Conservation (phyloP, 2,797 vertebrate genomes). For the Betta splendens region DNA sequence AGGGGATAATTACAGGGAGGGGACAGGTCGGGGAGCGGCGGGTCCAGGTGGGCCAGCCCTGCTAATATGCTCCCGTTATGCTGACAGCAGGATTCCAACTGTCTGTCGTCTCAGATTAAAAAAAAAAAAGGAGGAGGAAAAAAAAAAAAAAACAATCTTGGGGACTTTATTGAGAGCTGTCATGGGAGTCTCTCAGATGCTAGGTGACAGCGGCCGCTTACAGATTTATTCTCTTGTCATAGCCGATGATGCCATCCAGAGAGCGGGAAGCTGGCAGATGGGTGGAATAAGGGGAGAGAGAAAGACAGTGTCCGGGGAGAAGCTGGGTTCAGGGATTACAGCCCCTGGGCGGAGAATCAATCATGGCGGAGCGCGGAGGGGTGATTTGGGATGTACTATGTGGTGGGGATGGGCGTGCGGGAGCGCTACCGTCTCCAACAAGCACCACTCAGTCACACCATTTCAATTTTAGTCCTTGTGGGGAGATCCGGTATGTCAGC, state of each 20-base stretch:
- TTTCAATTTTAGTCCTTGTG: constrained; percentile 63
- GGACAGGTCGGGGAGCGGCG: constrained; percentile 79
- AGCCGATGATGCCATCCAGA: constrained; percentile 70
- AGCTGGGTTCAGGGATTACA: constrained; percentile 76
- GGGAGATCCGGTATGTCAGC: constrained; percentile 54
- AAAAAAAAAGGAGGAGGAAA: constrained; percentile 47
- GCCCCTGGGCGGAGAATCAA: constrained; percentile 71
- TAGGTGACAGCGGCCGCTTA: constrained; percentile 45
- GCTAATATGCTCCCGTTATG: constrained; percentile 87
- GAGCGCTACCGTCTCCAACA: constrained; percentile 49
- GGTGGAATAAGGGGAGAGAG: constrained; percentile 10
- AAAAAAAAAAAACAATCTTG: constrained; percentile 66
- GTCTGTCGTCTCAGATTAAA: constrained; percentile 81
- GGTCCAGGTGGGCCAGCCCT: constrained; percentile 78
- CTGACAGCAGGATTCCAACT: constrained; percentile 87
- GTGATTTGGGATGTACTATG: constrained; percentile 48
- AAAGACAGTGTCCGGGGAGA: constrained; percentile 49
- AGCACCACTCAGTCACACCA: constrained; percentile 58
- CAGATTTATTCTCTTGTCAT: constrained; percentile 81
- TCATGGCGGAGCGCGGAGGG: constrained; percentile 53
- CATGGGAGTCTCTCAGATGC: constrained; percentile 62
- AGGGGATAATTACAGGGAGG: constrained; percentile 87
- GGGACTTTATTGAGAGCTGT: constrained; percentile 80
- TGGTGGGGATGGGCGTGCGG: constrained; percentile 26
- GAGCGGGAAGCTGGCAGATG: constrained; percentile 55